phyloP scores from a whole-genome alignment of 2,113 vertebrate species.

The Amphiprion ocellaris region DNA sequence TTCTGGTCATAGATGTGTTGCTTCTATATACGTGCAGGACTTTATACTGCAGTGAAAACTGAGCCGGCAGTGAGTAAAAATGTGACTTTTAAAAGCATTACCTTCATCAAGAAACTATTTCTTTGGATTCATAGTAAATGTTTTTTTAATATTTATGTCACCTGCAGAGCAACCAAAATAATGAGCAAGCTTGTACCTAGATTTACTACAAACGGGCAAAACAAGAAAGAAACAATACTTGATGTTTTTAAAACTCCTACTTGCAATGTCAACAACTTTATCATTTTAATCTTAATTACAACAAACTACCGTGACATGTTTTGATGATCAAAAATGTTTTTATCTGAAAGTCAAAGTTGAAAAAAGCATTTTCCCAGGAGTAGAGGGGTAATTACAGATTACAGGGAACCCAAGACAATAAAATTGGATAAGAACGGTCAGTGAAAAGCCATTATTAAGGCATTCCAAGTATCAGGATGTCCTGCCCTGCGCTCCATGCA shows the following conservation, averaged over 20 bases:
- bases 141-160: too few relatives aligned
- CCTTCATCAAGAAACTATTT: too few relatives aligned
- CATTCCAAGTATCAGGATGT: slow-evolving; percentile 20
- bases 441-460: slow-evolving; percentile 7
- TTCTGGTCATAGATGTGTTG: too few relatives aligned
- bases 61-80: too few relatives aligned
- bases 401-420: not conserved
- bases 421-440: slow-evolving; percentile 17
- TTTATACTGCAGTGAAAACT: too few relatives aligned
- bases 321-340: slow-evolving; percentile 40
- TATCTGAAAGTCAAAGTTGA: slow-evolving; percentile 41
- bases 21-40: too few relatives aligned
- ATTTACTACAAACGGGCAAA: not conserved
- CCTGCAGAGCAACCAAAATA: not conserved
- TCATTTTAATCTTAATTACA: slow-evolving; percentile 33
- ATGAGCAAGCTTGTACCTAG: not conserved
- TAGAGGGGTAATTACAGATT: slow-evolving; percentile 24
- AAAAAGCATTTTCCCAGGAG: slow-evolving; percentile 20
- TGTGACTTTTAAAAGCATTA: too few relatives aligned
- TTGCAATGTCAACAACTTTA: not conserved
- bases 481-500: slow-evolving; percentile 1
- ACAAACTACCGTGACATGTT: slow-evolving; percentile 23
- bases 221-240: not conserved
- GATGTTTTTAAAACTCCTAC: not conserved
- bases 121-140: too few relatives aligned